phyloP scores from a whole-genome alignment of 2,113 vertebrate species.

The Picathartes gymnocephalus region DNA sequence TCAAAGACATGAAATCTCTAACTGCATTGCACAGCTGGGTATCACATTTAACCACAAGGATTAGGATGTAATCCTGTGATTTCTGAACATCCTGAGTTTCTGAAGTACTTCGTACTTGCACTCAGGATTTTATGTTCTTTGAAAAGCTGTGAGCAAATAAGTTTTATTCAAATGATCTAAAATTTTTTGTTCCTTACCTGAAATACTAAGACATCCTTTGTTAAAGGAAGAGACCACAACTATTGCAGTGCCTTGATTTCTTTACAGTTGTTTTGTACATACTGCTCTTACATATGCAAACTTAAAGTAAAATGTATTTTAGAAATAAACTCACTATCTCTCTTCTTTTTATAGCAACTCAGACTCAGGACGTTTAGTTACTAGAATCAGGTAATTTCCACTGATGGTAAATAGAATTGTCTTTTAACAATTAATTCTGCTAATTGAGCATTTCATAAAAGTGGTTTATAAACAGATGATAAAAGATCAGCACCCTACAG shows the following conservation, averaged over 20 bases:
- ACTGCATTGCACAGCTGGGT: conserved; percentile 9
- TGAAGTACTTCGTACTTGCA: neutral
- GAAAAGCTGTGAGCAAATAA: neutral
- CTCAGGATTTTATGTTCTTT: neutral
- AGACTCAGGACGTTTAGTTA: neutral
- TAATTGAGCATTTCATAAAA: conserved; percentile 34
- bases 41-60: conserved; percentile 12
- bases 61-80: conserved; percentile 30
- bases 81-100: conserved; percentile 17
- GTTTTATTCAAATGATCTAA: neutral
- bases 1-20: conserved; percentile 22
- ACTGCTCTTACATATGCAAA: neutral
- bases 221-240: neutral
- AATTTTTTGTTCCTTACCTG: neutral
- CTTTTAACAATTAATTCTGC: neutral
- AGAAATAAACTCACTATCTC: neutral
- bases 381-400: neutral
- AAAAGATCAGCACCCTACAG: conserved; percentile 35
- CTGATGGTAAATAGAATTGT: neutral
- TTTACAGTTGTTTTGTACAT: neutral
- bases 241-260: neutral
- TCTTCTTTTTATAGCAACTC: neutral
- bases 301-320: neutral
- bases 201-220: neutral
- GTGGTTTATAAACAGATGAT: conserved; percentile 22